A percentile compares a stretch with the other conserved stretches of the same genome.
These are phyloP conservation scores for Acrobasis suavella DNA, from an alignment of 2,888 invertebrate species.

Conservation along the genomic window DNA sequence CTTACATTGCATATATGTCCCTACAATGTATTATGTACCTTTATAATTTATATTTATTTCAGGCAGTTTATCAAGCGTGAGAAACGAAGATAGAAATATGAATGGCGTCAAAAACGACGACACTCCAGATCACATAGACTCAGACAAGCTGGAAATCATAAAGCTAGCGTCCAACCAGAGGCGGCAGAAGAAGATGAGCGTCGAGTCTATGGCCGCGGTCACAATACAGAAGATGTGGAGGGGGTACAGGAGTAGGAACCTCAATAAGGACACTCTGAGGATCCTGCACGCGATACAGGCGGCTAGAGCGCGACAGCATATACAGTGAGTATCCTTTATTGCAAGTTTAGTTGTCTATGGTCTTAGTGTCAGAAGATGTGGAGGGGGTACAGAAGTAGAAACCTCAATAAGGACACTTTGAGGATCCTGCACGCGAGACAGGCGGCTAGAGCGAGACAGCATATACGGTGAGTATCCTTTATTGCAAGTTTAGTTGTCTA, in stretches of 20 bases:
- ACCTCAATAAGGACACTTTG: conserved; percentile 86
- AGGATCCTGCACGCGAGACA: conserved; percentile 86
- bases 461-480: conserved; percentile 86
- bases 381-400: conserved; percentile 91
- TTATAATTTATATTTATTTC: no score
- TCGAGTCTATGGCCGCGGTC: conserved; percentile 84
- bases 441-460: conserved; percentile 89
- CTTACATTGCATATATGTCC: no score
- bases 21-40: no score
- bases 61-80: conserved; percentile 50
- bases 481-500: no score
- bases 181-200: conserved; percentile 67
- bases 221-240: conserved; percentile 94
- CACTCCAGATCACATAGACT: conserved; percentile 51
- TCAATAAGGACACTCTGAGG: conserved; percentile 85
- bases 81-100: conserved; percentile 54
- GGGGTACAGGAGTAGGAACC: conserved; percentile 90
- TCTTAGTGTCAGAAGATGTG: conserved; percentile 87
- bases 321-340: conserved; percentile 83
- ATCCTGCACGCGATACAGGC: conserved; percentile 87
- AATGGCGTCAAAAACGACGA: conserved; percentile 54
- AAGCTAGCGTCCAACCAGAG: conserved; percentile 70
- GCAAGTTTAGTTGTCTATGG: no score
- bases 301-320: conserved; percentile 90
- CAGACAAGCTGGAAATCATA: conserved; percentile 60